These are phyloP conservation scores for Podargus strigoides DNA, from an alignment of 2,797 vertebrate species.

Conservation along the genomic window DNA sequence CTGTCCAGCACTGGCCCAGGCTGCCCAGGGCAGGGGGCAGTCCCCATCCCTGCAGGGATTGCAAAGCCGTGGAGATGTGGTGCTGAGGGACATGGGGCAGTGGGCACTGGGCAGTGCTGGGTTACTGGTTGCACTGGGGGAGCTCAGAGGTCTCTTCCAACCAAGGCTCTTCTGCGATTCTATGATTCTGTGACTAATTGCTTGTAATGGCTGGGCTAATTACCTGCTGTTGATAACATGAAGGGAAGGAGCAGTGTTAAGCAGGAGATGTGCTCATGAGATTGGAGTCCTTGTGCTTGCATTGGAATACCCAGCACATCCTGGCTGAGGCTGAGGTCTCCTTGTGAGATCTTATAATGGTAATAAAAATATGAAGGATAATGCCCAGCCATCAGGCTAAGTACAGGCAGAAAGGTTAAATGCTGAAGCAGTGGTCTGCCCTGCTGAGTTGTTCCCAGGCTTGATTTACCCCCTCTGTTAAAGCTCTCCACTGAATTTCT, in stretches of 20 bases:
- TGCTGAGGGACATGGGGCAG: too few species aligned
- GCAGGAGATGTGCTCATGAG: neutral
- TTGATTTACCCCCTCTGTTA: neutral
- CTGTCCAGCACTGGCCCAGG: too few species aligned
- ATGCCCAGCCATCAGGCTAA: neutral
- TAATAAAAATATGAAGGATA: neutral
- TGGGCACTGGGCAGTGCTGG: too few species aligned
- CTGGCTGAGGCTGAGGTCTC: neutral
- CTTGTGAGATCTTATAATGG: neutral
- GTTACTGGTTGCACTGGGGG: too few species aligned
- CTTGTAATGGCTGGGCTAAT: neutral
- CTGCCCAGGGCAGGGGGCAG: too few species aligned
- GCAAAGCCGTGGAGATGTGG: too few species aligned
- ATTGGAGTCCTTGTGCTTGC: neutral
- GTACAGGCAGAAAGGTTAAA: neutral
- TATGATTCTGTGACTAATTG: too few species aligned
- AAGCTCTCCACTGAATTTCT: rapidly evolving
- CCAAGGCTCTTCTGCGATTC: too few species aligned
- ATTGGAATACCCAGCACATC: neutral
- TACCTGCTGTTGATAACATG: neutral
- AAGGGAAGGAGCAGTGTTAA: neutral
- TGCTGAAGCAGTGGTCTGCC: neutral
- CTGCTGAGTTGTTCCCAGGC: neutral
- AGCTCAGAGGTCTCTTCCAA: too few species aligned
- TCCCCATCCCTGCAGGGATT: too few species aligned